Evolutionary conservation across 2,113 vertebrate genomes (phyloP), one percentile per base, ranked within the genome.

Genomic region (Saimiri boliviensis): DNA sequence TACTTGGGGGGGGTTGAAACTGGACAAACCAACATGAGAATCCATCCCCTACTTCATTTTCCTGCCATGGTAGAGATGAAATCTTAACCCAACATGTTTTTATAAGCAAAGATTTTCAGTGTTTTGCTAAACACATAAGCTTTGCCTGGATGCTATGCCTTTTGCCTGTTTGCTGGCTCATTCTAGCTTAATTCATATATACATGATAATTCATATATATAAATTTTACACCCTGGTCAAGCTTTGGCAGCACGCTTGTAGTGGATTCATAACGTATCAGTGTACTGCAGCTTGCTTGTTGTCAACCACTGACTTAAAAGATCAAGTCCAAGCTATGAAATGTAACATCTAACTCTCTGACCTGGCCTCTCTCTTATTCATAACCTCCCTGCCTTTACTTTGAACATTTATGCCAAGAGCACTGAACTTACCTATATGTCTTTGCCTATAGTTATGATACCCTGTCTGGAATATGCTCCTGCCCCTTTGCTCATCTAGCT

Each of bases 161-260:
- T 79, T 93, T 89, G 56, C 56, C 93, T 96, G 60, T 73, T 63
- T 88, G 49, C 49, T 93, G n/a, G 13, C 6, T 88, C 54, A 52
- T 56, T 94, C 77, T 85, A 54, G 52, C 30, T 63, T 94, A 47
- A 71, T 35, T 71, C 27, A 58, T 58, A 56, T 76, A 56, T 30
- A 54, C 32, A 49, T 32, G 52, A 20, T 19, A 70, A 20, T 35
- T 8, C 30, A 45, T 30, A 20, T 11, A 60, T 77, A 60, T 13
- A 58, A 27, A 84, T 35, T 71, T 32, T 86, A 68, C 14, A 16
- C 8, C 27, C 56, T 49, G 30, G 47, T 86, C 37, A 63, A 56
- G 27, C 47, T 91, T 90, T 85, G 66, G 45, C 45, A 86, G 32
- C 68, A 93, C 52, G 73, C 45, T 37, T 63, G 25, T 84, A 25